Base-by-base conservation (phyloP, 2,113 vertebrate species). In the Dasyurus viverrinus region DNA sequence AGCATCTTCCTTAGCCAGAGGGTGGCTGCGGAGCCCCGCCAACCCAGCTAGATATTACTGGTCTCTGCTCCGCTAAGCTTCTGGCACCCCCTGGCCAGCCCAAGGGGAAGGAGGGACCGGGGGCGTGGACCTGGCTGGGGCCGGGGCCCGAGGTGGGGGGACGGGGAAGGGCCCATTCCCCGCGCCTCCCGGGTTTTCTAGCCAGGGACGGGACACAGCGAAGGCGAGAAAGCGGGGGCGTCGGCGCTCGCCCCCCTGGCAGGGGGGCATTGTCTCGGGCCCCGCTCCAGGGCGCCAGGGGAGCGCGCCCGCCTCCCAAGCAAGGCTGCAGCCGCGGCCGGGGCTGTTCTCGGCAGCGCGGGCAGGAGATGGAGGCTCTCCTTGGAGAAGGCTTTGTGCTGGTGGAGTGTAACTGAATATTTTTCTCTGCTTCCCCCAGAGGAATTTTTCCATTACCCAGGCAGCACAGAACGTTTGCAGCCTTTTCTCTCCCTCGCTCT, bases 361-460 rank as follows among this genome's bases (percentile, higher is more conserved):
- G 68, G 42, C 30, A 23, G 93, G 53, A 27, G 92, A 89, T 8
- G n/a, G 46, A 89, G 57, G 54, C 57, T 19, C 57, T 91, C 53
- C 91, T 76, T 68, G 76, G 92, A 95, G 97, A 47, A 48, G 93
- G 94, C 50, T 93, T 94, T 2, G 19, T 14, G 97, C 96, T 36
- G 95, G 96, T 90, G 95, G 93, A 93, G 90, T 89, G 92, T 97
- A 98, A 97, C 92, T 96, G 94, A 96, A 98, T 97, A 96, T 98
- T 99, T 98, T 98, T 98, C 98, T 98, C 97, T 98, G 95, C 98
- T 97, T 98, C 98, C 99, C 99, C 99, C 98, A 90, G 98, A 99
- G 98, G 99, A 97, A 97, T 99, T 99, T 99, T 99, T 99, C 99
- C 99, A 99, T 99, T 98, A 99, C 98, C 98, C 98, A 97, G 98